Conservation (phyloP, 1,140 invertebrate genomes). For the Maconellicoccus hirsutus region DNA sequence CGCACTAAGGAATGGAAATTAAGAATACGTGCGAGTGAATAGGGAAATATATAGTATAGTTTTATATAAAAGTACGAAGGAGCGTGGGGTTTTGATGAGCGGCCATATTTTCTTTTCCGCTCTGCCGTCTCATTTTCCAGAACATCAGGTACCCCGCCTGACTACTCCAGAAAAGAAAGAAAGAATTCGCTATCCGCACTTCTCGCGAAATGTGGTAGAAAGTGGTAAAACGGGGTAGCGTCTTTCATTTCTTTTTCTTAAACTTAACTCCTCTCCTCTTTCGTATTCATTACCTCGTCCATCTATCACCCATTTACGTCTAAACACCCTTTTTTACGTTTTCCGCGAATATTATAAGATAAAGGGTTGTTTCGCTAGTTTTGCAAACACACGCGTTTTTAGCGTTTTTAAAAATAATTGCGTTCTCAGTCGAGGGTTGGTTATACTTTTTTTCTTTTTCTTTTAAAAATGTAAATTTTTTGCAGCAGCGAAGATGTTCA, state of each 20-base stretch:
- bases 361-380: constrained; percentile 20
- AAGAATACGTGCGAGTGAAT: constrained; percentile 21
- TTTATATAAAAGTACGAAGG: constrained; percentile 3
- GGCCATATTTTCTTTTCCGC: constrained; percentile 24
- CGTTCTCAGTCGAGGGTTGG: neutral
- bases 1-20: constrained; percentile 20
- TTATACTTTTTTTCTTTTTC: neutral
- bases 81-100: constrained; percentile 20
- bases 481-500: too few species aligned
- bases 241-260: constrained; percentile 23
- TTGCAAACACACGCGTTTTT: constrained; percentile 18
- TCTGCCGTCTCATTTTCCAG: constrained; percentile 5
- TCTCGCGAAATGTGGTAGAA: constrained; percentile 16
- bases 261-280: constrained; percentile 24
- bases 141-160: constrained; percentile 12
- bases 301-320: constrained; percentile 20
- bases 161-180: constrained; percentile 12
- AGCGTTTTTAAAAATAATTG: constrained; percentile 14
- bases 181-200: constrained; percentile 9
- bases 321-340: constrained; percentile 23
- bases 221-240: constrained; percentile 19
- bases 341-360: constrained; percentile 22
- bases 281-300: constrained; percentile 19
- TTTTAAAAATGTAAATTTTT: too few species aligned
- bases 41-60: constrained; percentile 22